These are phyloP conservation scores for Trichogramma evanescens DNA, from an alignment of 2,888 invertebrate species.

Conservation along the genomic window DNA sequence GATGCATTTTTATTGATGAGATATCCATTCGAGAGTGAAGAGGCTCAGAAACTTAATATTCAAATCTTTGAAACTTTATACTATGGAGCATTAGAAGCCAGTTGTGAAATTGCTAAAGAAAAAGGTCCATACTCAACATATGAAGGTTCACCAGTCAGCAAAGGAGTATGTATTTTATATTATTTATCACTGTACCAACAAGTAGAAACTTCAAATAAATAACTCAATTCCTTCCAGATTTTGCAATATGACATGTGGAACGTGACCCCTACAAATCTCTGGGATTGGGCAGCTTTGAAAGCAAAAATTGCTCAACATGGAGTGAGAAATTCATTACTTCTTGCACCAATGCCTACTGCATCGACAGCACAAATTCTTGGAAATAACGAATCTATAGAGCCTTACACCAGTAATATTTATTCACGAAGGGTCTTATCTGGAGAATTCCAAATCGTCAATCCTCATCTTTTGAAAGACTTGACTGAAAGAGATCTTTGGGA, in stretches of 20 bases:
- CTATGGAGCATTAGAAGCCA: constrained; percentile 92
- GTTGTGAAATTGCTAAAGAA: constrained; percentile 84
- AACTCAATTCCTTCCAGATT: constrained; percentile 51
- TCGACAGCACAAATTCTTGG: constrained; percentile 98
- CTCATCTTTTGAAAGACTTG: constrained; percentile 87
- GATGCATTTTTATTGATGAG: constrained; percentile 94
- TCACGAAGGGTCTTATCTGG: constrained; percentile 89
- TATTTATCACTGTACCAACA: not conserved
- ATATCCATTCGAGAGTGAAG: constrained; percentile 82
- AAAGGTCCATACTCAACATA: constrained; percentile 87
- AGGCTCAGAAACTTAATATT: constrained; percentile 79
- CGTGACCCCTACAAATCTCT: constrained; percentile 75
- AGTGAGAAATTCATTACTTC: constrained; percentile 81
- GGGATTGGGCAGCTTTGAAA: constrained; percentile 84
- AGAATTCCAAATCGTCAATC: constrained; percentile 94
- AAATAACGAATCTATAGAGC: constrained; percentile 97
- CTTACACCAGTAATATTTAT: constrained; percentile 97
- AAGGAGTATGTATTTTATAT: constrained; percentile 59
- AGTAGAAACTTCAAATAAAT: not conserved
- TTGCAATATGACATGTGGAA: constrained; percentile 98
- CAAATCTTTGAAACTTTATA: constrained; percentile 98
- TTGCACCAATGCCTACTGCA: constrained; percentile 98
- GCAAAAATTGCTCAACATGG: constrained; percentile 81
- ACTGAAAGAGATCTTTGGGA: constrained; percentile 89
- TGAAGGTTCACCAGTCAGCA: constrained; percentile 83